phyloP scores from a whole-genome alignment of 2,797 vertebrate species.

The Epinephelus awoara region DNA sequence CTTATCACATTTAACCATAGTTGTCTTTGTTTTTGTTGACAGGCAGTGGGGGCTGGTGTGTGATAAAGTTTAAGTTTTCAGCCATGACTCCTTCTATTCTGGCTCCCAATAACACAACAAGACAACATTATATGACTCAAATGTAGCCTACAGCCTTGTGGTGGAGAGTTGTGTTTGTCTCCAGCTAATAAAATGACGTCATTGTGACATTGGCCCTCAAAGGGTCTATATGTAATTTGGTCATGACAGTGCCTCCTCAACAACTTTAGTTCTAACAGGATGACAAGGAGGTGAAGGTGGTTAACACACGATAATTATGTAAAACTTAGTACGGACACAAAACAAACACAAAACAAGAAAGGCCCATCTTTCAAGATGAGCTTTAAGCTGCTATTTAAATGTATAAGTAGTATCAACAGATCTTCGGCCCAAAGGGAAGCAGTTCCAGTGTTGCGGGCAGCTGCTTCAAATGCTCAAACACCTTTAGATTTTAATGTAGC shows the following conservation, averaged over 20 bases:
- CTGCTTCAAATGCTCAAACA: slow-evolving; percentile 7
- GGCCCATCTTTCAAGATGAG: background rate
- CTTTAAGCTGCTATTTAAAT: slow-evolving; percentile 15
- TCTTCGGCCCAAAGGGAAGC: slow-evolving; percentile 3
- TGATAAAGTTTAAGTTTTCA: too few species aligned
- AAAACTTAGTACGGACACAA: background rate
- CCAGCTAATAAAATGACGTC: too few species aligned
- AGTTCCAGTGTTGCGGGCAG: slow-evolving; percentile 5
- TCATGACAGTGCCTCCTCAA: background rate
- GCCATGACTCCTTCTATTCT: too few species aligned
- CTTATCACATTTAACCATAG: too few species aligned
- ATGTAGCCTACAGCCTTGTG: too few species aligned
- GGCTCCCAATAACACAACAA: too few species aligned
- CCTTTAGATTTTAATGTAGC: slow-evolving; percentile 30
- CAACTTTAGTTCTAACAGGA: slow-evolving; percentile 1
- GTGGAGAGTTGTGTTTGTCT: too few species aligned
- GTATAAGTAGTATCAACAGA: slow-evolving; percentile 1
- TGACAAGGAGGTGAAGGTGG: background rate
- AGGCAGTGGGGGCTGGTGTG: too few species aligned
- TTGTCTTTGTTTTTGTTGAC: too few species aligned
- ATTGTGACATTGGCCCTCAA: too few species aligned
- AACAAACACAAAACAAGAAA: slow-evolving; percentile 9
- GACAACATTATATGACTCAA: too few species aligned
- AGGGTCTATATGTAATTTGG: background rate
- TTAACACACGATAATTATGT: background rate